phyloP scores from a whole-genome alignment of 1,140 invertebrate genomes.

The Tribolium castaneum region DNA sequence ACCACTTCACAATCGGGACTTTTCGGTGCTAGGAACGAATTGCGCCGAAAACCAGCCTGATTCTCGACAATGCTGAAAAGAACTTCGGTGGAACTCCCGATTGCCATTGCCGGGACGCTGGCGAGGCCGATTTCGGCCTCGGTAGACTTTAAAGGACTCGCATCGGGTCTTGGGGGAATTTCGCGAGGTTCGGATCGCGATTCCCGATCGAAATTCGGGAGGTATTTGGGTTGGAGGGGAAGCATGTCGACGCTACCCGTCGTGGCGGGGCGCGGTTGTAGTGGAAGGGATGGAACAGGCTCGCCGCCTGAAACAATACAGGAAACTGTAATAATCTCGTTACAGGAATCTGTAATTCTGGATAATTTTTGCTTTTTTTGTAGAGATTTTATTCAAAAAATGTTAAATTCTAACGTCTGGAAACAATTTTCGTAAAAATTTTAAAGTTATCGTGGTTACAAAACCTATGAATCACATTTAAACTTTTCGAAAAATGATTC shows the following conservation, averaged over 20 bases:
- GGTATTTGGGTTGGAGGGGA: slow-evolving; percentile 73
- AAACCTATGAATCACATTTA: too few species aligned
- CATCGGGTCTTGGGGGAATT: slow-evolving; percentile 43
- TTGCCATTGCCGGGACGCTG: slow-evolving; percentile 57
- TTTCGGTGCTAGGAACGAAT: slow-evolving; percentile 50
- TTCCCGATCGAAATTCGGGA: slow-evolving; percentile 62
- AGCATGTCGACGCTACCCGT: slow-evolving; percentile 73
- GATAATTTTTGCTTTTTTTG: too few species aligned
- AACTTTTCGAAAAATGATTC: too few species aligned
- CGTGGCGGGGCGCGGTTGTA: slow-evolving; percentile 75
- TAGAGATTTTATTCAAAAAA: too few species aligned
- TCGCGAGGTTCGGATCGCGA: slow-evolving; percentile 57
- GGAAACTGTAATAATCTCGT: background rate
- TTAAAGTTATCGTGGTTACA: too few species aligned
- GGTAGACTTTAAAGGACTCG: slow-evolving; percentile 41
- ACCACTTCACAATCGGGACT: slow-evolving; percentile 50
- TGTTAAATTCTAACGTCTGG: too few species aligned
- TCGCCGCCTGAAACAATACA: background rate
- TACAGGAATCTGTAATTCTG: too few species aligned
- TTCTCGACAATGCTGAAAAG: slow-evolving; percentile 59
- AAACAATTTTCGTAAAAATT: too few species aligned
- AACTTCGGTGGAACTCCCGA: slow-evolving; percentile 59
- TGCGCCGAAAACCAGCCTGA: slow-evolving; percentile 54
- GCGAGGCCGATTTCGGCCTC: slow-evolving; percentile 51
- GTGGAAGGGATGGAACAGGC: slow-evolving; percentile 55